A percentile compares a stretch with the other conserved stretches of the same genome.
phyloP scores from a whole-genome alignment of 1,140 invertebrate genomes.

The Steinernema feltiae region DNA sequence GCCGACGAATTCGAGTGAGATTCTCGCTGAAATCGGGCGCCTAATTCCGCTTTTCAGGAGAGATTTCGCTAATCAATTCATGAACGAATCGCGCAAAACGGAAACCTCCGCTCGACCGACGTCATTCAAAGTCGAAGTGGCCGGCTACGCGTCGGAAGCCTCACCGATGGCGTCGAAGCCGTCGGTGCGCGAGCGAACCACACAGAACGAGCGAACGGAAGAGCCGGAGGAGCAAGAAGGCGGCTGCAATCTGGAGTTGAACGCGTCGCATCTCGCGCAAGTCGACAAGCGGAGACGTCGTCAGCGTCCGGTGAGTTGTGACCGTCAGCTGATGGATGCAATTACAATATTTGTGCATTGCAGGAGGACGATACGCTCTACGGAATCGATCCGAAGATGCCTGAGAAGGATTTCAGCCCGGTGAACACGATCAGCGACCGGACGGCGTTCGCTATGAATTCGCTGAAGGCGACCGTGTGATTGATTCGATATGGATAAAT shows the following conservation, averaged over 20 bases:
- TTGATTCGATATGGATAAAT: too few relatives aligned
- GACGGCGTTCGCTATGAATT: neutral
- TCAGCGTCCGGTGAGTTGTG: too few relatives aligned
- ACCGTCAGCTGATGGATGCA: too few relatives aligned
- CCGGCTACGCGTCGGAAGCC: neutral
- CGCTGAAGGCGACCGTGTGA: too few relatives aligned
- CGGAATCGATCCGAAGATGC: constrained; percentile 1
- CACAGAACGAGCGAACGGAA: neutral
- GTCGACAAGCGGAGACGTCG: neutral
- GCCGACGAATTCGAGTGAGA: neutral
- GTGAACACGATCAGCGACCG: neutral
- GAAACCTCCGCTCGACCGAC: neutral
- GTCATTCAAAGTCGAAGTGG: neutral
- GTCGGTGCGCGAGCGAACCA: neutral
- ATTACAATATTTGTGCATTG: too few relatives aligned
- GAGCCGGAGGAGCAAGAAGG: neutral
- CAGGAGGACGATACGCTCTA: constrained; percentile 1
- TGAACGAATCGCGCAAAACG: neutral
- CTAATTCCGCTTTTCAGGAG: neutral
- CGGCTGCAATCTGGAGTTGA: neutral
- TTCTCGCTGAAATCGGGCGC: neutral
- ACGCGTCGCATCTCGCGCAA: neutral
- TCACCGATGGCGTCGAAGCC: neutral
- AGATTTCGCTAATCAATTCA: neutral
- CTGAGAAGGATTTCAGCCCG: neutral